phyloP scores from a whole-genome alignment of 2,113 vertebrate genomes.

The Otolemur garnettii region DNA sequence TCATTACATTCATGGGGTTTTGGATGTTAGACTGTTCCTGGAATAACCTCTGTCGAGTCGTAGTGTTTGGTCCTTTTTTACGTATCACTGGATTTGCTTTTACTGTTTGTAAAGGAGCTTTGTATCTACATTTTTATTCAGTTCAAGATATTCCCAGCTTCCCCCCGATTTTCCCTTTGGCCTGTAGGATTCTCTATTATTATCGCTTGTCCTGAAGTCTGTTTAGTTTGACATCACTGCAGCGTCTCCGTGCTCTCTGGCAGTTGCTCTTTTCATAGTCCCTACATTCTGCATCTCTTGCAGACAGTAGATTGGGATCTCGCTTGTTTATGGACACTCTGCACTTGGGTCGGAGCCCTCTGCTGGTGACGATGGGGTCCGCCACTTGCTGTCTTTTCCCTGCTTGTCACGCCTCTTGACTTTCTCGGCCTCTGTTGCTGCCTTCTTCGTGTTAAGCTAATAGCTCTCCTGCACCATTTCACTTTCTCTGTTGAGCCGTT shows the following conservation, averaged over 20 bases:
- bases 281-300: neutral
- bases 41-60: neutral
- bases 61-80: accelerated
- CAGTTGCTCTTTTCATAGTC: neutral
- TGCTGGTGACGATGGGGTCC: accelerated
- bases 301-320: neutral
- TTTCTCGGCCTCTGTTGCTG: neutral
- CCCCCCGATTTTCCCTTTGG: neutral
- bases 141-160: neutral
- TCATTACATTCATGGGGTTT: neutral
- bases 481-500: neutral
- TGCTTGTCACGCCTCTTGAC: neutral
- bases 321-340: neutral
- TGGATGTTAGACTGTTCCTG: neutral
- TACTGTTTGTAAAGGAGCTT: neutral
- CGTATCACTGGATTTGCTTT: neutral
- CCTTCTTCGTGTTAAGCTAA: neutral
- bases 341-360: too few species aligned
- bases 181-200: neutral
- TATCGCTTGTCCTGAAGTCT: neutral
- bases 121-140: neutral
- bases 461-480: neutral
- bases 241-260: neutral
- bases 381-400: neutral
- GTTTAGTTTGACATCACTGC: neutral